Base-by-base conservation (phyloP, 2,888 invertebrate genomes). In the Euzetes globulus region DNA sequence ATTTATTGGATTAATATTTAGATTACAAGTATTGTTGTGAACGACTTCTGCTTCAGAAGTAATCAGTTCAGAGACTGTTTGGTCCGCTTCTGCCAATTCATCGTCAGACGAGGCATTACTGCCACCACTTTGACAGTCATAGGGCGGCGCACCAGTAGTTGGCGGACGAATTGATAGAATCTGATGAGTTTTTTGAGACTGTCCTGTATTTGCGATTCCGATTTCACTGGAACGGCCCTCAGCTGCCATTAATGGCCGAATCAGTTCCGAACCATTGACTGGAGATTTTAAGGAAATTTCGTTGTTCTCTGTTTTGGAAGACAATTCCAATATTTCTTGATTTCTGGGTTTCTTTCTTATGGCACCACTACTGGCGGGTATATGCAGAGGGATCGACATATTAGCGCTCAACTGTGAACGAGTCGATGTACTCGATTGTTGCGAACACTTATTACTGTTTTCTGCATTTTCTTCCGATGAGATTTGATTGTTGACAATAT, bases 161-260 rank as follows among this genome's bases (percentile, higher is more conserved):
- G 75, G 75, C 22, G 75, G 75, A n/a, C 75, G 72, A n/a, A 27
- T 65, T n/a, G 58, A 68, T 29, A 65, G 65, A 1, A 73, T 73
- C 11, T 63, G 72, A n/a, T 33, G 73, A 7, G 17, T n/a, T 27
- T 71, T 25, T 29, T 37, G 68, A 17, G 65, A 19, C 47, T 37
- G 17, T 33, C 5, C 45, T 27, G 41, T 45, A 7, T 13, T 29
- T 22, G 37, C 11, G 17, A 33, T 17, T 37, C 33, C 37, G 9
- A 19, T 75, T 73, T 75, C 75, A 74, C 22, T 45, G 25, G 75
- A 75, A 47, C 75, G 72, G 29, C 75, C 75, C 47, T 75, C 75
- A 3, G 75, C 75, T 45, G 73, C 55, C 75, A 75, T 75, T 29
- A 75, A 37, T 11, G 75, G 75, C 37, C 75, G 63, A 1, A 75